Evolutionary conservation across 2,888 invertebrate species (phyloP).

Genomic region (Philopedon plagiatum): DNA sequence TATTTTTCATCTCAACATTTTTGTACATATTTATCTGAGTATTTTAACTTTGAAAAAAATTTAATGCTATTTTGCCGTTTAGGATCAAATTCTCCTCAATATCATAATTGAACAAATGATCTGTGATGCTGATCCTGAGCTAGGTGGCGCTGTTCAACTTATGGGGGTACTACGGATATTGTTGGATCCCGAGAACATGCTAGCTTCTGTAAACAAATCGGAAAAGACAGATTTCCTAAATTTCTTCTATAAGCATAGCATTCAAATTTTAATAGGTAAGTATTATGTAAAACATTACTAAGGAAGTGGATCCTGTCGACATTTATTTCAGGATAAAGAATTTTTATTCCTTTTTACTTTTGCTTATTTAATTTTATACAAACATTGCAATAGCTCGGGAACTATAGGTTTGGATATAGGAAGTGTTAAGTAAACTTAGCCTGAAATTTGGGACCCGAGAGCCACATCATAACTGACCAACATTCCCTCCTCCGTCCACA

Average conservation of each 20-base stretch:
- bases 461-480: too few relatives aligned
- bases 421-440: too few relatives aligned
- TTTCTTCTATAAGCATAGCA: conserved; percentile 98
- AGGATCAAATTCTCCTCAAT: conserved; percentile 96
- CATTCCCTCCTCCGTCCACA: too few relatives aligned
- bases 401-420: too few relatives aligned
- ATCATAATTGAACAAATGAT: conserved; percentile 99
- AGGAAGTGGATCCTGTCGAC: too few relatives aligned
- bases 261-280: conserved; percentile 92
- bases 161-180: conserved; percentile 94
- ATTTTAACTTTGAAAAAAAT: conserved; percentile 23
- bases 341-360: too few relatives aligned
- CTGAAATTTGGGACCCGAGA: too few relatives aligned
- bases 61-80: conserved; percentile 57
- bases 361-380: too few relatives aligned
- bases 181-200: conserved; percentile 98
- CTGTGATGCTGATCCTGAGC: conserved; percentile 95
- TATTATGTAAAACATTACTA: too few relatives aligned
- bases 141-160: conserved; percentile 97
- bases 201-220: conserved; percentile 91
- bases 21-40: neutral
- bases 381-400: too few relatives aligned
- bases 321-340: too few relatives aligned
- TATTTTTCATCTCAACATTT: too few relatives aligned
- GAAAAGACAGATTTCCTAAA: conserved; percentile 98